phyloP scores from a whole-genome alignment of 2,113 vertebrate genomes.

The Sprattus sprattus region DNA sequence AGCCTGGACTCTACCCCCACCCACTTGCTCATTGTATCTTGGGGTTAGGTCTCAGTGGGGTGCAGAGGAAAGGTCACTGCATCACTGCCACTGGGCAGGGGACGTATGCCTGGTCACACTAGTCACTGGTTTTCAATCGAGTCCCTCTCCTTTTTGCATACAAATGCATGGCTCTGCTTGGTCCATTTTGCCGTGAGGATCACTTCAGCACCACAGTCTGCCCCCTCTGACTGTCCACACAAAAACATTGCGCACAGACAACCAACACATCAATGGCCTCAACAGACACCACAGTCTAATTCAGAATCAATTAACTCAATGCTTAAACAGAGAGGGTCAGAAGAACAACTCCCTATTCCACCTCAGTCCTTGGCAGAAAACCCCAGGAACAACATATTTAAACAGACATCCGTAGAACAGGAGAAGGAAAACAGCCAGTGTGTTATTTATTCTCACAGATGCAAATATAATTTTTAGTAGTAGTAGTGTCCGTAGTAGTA shows the following conservation, averaged over 20 bases:
- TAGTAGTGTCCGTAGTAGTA: no score
- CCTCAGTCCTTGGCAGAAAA: not conserved
- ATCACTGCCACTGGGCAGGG: conserved; percentile 29
- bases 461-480: not conserved
- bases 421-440: no score
- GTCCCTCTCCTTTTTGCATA: conserved; percentile 51
- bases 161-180: conserved; percentile 40
- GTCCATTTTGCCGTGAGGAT: conserved; percentile 40
- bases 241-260: not conserved
- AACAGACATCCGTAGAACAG: not conserved
- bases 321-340: not conserved
- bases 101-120: conserved; percentile 19
- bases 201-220: conserved; percentile 26
- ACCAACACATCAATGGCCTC: conserved; percentile 3
- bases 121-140: conserved; percentile 37
- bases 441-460: not conserved
- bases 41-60: conserved; percentile 33
- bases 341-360: not conserved
- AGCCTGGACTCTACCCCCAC: not conserved
- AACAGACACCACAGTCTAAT: not conserved
- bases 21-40: not conserved
- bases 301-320: not conserved
- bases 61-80: conserved; percentile 45
- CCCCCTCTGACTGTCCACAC: not conserved
- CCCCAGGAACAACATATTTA: not conserved